Evolutionary conservation across 2,888 invertebrate genomes (phyloP), one percentile per base, ranked within the genome.

Genomic region (Parelbella ahira): DNA sequence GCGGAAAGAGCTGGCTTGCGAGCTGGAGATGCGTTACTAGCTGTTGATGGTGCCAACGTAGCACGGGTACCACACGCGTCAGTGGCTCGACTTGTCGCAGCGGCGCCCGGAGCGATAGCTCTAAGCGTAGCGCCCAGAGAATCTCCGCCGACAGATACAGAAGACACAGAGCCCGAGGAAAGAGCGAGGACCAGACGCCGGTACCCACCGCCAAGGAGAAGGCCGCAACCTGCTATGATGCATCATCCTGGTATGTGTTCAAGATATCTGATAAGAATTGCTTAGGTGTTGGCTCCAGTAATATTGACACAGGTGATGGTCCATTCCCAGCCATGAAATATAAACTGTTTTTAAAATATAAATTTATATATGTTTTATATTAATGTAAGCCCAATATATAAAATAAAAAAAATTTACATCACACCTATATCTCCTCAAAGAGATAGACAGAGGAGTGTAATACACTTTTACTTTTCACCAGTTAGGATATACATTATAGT

Each of bases 21-120:
- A 12, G 95, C 97, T 19, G 98, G 98, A 0, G 97, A 98, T 66
- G 97, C 96, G 58, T 88, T 98, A 43, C 91, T 98, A 37, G 94
- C 96, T 0, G 98, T 98, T 0, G 97, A 97, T 71, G 95, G 95
- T 1, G 91, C 94, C 37, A 96, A 94, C 67, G 97, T 98, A 4
- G 94, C 96, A n/a, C 93, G 96, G 70, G 91, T 94, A 44, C 93
- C 95, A 0, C 98, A 98, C 68, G 97, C 97, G 65, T 94, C 97
- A 19, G 97, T 98, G 1, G 98, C 97, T 1, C 90, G 94, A 49
- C 84, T 97, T 37, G 97, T 98, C 48, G 97, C 97, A 0, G 93
- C 93, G 41, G 95, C 96, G 5, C 92, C 93, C 10, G 96, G 95
- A 1, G 89, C 94, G 13, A 92, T 97, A 39, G 90, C 93, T 19